A percentile compares a stretch with the other conserved stretches of the same genome.
Evolutionary conservation across 37 sponge, comb jelly and placozoan species (phyloP).

Genomic region (Lycopodina hypogea): DNA sequence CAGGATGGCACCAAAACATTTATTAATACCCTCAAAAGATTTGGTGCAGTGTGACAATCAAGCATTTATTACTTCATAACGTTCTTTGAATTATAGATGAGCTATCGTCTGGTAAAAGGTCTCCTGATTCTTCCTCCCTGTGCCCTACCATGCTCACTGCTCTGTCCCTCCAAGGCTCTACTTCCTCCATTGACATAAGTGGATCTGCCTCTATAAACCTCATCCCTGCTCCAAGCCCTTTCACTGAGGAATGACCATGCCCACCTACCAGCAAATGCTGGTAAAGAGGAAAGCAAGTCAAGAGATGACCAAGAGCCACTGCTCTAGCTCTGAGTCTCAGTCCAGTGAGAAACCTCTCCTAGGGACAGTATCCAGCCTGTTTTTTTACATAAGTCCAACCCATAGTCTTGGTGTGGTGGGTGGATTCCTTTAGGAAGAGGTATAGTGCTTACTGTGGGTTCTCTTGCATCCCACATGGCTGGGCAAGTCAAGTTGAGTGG

Average conservation of each 20-base stretch:
- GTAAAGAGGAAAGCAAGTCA: not conserved
- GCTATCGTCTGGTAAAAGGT: not conserved
- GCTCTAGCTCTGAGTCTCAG: slow-evolving; percentile 13
- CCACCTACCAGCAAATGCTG: slow-evolving; percentile 10
- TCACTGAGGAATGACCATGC: slow-evolving; percentile 15
- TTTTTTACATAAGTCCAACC: not conserved
- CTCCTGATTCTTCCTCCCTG: not conserved
- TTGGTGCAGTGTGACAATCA: no score
- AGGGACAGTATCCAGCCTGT: not conserved
- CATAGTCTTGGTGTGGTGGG: not conserved
- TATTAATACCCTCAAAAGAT: no score
- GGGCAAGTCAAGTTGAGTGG: not conserved
- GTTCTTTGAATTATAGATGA: not conserved
- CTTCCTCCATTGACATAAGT: slow-evolving; percentile 22
- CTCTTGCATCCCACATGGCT: not conserved
- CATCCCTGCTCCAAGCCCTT: slow-evolving; percentile 22
- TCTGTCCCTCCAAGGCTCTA: slow-evolving; percentile 36
- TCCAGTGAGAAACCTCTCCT: slow-evolving; percentile 15
- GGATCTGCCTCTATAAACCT: not conserved
- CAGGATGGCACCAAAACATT: no score
- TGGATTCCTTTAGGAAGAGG: not conserved
- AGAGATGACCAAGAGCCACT: not conserved
- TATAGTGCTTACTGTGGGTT: not conserved
- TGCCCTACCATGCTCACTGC: slow-evolving; percentile 40
- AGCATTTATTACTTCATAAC: no score